These are phyloP conservation scores for Phenacoccus solenopsis DNA, from an alignment of 1,140 invertebrate genomes.

Conservation along the genomic window DNA sequence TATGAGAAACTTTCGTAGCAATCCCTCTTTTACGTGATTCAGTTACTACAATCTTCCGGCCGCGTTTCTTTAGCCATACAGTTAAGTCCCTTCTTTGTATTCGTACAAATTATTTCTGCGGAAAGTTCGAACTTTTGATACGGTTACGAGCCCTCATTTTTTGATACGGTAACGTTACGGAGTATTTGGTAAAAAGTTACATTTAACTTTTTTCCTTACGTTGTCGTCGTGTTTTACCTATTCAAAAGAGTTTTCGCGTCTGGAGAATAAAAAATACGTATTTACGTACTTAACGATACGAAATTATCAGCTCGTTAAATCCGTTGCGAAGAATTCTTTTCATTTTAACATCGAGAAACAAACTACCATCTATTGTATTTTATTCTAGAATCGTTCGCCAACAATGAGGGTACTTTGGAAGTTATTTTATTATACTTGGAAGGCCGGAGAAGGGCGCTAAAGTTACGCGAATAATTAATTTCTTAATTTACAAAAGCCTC, in stretches of 20 bases:
- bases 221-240: too few species aligned
- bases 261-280: neutral
- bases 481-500: neutral
- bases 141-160: neutral
- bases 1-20: neutral
- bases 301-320: neutral
- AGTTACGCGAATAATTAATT: neutral
- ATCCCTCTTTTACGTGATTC: slow-evolving; percentile 1
- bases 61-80: neutral
- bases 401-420: neutral
- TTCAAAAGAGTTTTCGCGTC: neutral
- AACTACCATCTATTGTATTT: too few species aligned
- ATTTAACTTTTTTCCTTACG: too few species aligned
- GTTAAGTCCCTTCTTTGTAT: slow-evolving; percentile 1
- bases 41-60: neutral
- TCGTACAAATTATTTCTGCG: neutral
- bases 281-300: too few species aligned
- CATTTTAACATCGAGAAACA: neutral
- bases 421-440: neutral
- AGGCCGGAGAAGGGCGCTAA: neutral
- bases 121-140: neutral
- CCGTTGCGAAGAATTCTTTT: neutral
- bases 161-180: too few species aligned
- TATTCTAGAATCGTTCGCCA: too few species aligned
- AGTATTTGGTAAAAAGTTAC: neutral